These are phyloP conservation scores for Poecilia velifera DNA, from an alignment of 2,797 vertebrate genomes.

Conservation along the genomic window DNA sequence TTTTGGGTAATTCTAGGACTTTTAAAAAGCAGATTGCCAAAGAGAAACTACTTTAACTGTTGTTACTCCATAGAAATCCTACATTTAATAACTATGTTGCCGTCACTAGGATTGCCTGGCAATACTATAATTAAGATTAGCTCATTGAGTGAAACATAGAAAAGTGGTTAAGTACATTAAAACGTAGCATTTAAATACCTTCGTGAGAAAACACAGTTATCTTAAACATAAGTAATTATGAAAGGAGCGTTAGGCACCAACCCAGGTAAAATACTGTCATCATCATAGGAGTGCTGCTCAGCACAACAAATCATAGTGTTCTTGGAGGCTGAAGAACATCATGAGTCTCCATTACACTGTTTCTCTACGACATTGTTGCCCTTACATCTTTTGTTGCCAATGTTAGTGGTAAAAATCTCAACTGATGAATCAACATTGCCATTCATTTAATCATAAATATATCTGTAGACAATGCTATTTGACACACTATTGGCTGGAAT, in stretches of 20 bases:
- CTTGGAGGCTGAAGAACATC: constrained; percentile 18
- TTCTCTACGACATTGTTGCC: constrained; percentile 11
- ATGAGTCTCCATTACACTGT: constrained; percentile 37
- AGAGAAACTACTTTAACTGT: constrained; percentile 45
- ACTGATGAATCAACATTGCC: constrained; percentile 7
- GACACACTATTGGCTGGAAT: not conserved
- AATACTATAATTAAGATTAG: constrained; percentile 67
- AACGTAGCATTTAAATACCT: constrained; percentile 53
- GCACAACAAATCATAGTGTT: constrained; percentile 45
- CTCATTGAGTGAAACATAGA: constrained; percentile 65
- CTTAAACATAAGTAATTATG: constrained; percentile 59
- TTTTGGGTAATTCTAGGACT: constrained; percentile 58
- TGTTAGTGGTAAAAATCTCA: constrained; percentile 21
- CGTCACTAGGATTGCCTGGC: constrained; percentile 47
- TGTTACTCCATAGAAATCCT: constrained; percentile 44
- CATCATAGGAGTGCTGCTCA: constrained; percentile 50
- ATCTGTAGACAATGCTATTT: not conserved
- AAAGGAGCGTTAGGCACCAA: constrained; percentile 46
- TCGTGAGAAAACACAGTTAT: constrained; percentile 56
- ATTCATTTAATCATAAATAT: constrained; percentile 10
- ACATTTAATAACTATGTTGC: constrained; percentile 56
- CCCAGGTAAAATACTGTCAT: constrained; percentile 38
- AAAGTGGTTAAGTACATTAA: constrained; percentile 66
- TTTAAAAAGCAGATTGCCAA: constrained; percentile 49
- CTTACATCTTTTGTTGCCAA: constrained; percentile 11